phyloP scores from a whole-genome alignment of 2,888 invertebrate species.

The Aethes cnicana region DNA sequence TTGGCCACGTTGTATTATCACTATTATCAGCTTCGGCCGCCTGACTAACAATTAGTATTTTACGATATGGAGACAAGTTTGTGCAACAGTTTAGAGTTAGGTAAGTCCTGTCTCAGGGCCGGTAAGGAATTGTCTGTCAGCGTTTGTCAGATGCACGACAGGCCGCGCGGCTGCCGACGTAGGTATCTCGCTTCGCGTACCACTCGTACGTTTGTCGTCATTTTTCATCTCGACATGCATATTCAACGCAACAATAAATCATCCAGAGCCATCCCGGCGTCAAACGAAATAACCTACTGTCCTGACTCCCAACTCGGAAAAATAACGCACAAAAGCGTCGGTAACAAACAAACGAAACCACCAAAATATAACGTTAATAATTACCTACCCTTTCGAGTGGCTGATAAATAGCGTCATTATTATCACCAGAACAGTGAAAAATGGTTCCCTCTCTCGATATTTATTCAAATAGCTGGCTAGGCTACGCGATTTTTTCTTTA shows the following conservation, averaged over 20 bases:
- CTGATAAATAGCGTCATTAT: constrained; percentile 81
- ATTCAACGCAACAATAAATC: constrained; percentile 80
- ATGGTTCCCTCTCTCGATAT: constrained; percentile 70
- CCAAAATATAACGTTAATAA: constrained; percentile 76
- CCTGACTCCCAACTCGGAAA: constrained; percentile 64
- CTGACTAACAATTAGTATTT: too few relatives aligned
- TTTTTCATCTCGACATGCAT: constrained; percentile 81
- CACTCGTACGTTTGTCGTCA: constrained; percentile 67
- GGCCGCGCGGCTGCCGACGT: constrained; percentile 33
- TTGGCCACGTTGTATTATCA: too few relatives aligned
- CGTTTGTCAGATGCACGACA: constrained; percentile 23
- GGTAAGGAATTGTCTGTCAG: constrained; percentile 31
- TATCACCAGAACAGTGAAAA: constrained; percentile 74
- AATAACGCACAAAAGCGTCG: constrained; percentile 64
- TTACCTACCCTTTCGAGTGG: constrained; percentile 75
- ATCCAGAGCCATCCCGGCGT: constrained; percentile 65
- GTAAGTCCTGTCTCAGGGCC: too few relatives aligned
- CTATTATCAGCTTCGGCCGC: too few relatives aligned
- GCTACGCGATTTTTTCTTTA: constrained; percentile 56
- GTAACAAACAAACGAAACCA: constrained; percentile 73
- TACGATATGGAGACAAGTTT: too few relatives aligned
- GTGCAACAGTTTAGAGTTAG: too few relatives aligned
- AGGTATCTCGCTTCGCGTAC: constrained; percentile 55
- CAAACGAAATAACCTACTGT: constrained; percentile 72
- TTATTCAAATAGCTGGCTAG: constrained; percentile 70